phyloP scores from a whole-genome alignment of 2,888 invertebrate genomes.

The Sminthurinus aureus region DNA sequence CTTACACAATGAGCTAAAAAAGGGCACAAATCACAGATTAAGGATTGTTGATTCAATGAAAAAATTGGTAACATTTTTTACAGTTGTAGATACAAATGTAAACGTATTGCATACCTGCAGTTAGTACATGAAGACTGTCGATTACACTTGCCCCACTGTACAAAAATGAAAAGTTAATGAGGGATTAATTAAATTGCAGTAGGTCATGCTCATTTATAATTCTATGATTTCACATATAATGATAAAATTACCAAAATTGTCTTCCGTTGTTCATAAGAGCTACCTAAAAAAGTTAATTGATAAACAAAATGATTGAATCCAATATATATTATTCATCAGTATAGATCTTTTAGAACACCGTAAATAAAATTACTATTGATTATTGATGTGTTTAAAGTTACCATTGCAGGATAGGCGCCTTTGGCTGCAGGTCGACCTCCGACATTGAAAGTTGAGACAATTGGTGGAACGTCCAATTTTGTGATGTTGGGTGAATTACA shows the following conservation, averaged over 20 bases:
- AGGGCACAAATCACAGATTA: no score
- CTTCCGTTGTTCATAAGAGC: slow-evolving; percentile 57
- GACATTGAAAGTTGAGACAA: not conserved
- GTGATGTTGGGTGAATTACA: slow-evolving; percentile 29
- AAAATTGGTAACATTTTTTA: no score
- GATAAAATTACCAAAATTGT: slow-evolving; percentile 53
- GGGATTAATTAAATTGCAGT: no score
- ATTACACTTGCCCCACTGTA: slow-evolving; percentile 60
- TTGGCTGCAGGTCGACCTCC: slow-evolving; percentile 50
- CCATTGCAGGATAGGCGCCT: slow-evolving; percentile 53
- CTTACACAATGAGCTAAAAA: slow-evolving; percentile 9
- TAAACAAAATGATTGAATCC: no score
- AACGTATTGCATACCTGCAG: slow-evolving; percentile 45
- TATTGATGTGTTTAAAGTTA: no score
- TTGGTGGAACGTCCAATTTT: slow-evolving; percentile 16
- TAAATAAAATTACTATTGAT: no score
- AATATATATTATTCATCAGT: no score
- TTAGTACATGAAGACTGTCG: slow-evolving; percentile 58
- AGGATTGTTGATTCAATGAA: not conserved
- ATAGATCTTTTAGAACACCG: no score
- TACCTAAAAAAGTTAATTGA: no score
- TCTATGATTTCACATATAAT: no score
- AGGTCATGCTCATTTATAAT: no score
- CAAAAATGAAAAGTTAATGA: no score
- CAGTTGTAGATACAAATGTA: not conserved